Evolutionary conservation across 2,888 invertebrate species (phyloP), one percentile per base, ranked within the genome.

Genomic region (Synanthedon formicaeformis): DNA sequence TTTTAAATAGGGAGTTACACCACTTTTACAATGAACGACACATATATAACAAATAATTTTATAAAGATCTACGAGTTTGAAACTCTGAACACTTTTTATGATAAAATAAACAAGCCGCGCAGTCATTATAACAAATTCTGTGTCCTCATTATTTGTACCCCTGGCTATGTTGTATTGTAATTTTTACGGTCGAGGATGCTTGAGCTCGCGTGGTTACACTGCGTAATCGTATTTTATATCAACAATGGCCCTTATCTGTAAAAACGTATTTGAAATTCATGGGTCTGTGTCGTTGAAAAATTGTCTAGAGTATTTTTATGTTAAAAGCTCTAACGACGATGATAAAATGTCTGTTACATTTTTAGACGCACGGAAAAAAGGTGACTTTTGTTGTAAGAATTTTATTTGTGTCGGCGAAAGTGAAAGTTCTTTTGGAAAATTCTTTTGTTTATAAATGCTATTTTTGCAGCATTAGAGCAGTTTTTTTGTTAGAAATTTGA

Each of bases 221-320:
- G 73, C 78, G 80, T 85, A 76, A 84, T 83, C 83, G 74, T 84
- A 82, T 78, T 82, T 83, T 82, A 82, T 79, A 79, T 84, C 76
- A 78, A 79, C 81, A 81, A 80, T 73, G 71, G 70, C 72, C 72
- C 81, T 84, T 83, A 82, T 82, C 82, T 80, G 65, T 75, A 77
- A 78, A 79, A 81, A 74, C 75, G 75, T 78, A 81, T 82, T 83
- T 79, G 78, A 80, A 82, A 81, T 83, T 81, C 81, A 81, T 79
- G 78, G 75, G 71, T 71, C 71, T 66, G 73, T 67, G 69, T 73
- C 69, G 76, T 73, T 80, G 76, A 79, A 82, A 83, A 78, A 81
- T 75, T 75, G 75, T 78, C 74, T 75, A 65, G 66, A 72, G 74
- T 74, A 75, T 74, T 77, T 78, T 76, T 76, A 75, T 79, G 71